These are phyloP conservation scores for Sinosuthora webbiana DNA, from an alignment of 2,113 vertebrate genomes.

Conservation along the genomic window DNA sequence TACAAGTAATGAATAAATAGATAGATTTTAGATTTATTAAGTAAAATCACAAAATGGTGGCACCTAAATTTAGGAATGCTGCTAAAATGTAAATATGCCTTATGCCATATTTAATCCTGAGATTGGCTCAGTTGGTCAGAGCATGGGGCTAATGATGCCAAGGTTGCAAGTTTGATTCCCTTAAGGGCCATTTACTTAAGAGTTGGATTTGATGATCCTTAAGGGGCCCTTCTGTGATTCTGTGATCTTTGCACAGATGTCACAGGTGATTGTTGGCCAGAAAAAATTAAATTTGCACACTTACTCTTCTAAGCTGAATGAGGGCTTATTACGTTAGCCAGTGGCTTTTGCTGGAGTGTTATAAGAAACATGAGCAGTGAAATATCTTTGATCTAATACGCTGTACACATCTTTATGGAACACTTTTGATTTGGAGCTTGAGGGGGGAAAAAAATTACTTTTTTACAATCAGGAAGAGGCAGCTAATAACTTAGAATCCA, in stretches of 20 bases:
- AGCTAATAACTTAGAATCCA: background rate
- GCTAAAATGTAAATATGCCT: background rate
- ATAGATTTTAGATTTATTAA: background rate
- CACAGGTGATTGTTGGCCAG: background rate
- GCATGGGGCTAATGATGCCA: background rate
- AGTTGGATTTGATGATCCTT: background rate
- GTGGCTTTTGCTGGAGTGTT: background rate
- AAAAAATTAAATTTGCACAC: background rate
- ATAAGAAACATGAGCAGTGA: background rate
- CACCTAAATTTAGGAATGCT: background rate
- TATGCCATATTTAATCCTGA: background rate
- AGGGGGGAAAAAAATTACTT: background rate
- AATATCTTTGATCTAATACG: background rate
- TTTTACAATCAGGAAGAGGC: background rate
- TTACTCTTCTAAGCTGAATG: background rate
- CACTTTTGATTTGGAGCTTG: background rate
- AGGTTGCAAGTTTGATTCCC: rapidly evolving
- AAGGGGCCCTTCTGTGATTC: background rate
- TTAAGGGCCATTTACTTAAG: background rate
- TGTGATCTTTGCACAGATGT: background rate
- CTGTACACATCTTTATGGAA: background rate
- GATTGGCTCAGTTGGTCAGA: background rate
- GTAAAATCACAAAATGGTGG: background rate
- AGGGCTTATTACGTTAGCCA: background rate
- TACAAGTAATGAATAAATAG: background rate